phyloP scores from a whole-genome alignment of 2,888 invertebrate genomes.

The Lasioglossum vierecki region DNA sequence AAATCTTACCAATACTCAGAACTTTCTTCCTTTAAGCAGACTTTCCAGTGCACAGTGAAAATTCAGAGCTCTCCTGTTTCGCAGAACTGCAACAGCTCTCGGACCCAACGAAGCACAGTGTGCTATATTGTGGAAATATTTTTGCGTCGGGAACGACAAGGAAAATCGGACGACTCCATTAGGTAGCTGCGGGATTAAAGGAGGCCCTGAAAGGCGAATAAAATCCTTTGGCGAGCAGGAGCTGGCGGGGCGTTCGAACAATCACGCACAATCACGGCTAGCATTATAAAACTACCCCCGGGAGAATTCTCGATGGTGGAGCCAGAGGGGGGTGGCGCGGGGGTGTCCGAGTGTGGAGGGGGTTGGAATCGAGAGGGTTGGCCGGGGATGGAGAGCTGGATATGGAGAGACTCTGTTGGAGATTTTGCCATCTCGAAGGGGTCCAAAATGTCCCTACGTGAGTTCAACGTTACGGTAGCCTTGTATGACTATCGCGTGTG shows the following conservation, averaged over 20 bases:
- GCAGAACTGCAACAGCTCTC: not conserved
- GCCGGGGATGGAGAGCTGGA: conserved; percentile 24
- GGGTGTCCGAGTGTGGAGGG: conserved; percentile 37
- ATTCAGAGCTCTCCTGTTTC: too few species aligned
- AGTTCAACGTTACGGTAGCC: conserved; percentile 64
- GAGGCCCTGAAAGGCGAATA: conserved; percentile 35
- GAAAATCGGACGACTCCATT: not conserved
- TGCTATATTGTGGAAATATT: not conserved
- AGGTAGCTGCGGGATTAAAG: conserved; percentile 35
- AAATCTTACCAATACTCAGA: too few species aligned
- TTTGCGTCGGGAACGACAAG: not conserved
- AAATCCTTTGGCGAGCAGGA: conserved; percentile 52
- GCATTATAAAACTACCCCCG: conserved; percentile 80
- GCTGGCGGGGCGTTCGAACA: conserved; percentile 70
- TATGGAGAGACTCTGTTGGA: conserved; percentile 67
- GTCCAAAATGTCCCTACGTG: conserved; percentile 71
- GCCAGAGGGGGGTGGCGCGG: not conserved
- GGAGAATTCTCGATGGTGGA: conserved; percentile 64
- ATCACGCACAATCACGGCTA: conserved; percentile 79
- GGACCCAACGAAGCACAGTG: not conserved
- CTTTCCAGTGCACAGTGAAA: not conserved
- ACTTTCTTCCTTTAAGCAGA: not conserved
- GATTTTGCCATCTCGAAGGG: conserved; percentile 77
- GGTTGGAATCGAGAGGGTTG: conserved; percentile 46
- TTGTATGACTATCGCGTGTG: conserved; percentile 50